Conservation (phyloP, 1,140 invertebrate species). For the Lerema accius region DNA sequence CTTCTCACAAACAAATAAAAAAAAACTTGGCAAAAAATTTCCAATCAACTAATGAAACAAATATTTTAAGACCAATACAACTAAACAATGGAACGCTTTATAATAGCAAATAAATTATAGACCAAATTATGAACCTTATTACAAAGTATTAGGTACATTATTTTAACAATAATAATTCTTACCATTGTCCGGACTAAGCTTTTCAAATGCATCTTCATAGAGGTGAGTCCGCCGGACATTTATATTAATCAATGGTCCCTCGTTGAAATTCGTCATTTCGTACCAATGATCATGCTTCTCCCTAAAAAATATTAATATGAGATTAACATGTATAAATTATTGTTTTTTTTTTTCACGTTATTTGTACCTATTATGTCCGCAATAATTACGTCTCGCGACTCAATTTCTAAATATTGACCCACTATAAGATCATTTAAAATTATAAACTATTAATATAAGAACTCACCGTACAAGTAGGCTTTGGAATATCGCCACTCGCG, state of each 20-base stretch:
- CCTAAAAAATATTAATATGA: conserved; percentile 63
- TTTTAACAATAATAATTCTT: conserved; percentile 45
- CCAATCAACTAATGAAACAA: too few species aligned
- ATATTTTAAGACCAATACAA: too few species aligned
- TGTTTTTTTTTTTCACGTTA: too few species aligned
- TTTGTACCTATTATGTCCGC: too few species aligned
- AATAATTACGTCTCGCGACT: too few species aligned
- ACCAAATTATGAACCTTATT: background rate
- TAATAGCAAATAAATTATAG: too few species aligned
- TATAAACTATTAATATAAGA: background rate
- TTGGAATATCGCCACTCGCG: conserved; percentile 93
- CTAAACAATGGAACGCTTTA: too few species aligned
- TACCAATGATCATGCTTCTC: conserved; percentile 90
- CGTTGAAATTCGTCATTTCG: conserved; percentile 88
- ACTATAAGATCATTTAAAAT: too few species aligned
- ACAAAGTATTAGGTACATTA: conserved; percentile 3
- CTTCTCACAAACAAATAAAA: background rate
- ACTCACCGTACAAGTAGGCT: conserved; percentile 84
- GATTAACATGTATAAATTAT: too few species aligned
- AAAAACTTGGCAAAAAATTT: too few species aligned
- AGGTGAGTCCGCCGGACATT: conserved; percentile 94
- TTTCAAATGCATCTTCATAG: conserved; percentile 98
- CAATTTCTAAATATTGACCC: too few species aligned
- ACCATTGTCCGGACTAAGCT: conserved; percentile 95
- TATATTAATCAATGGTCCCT: conserved; percentile 90